Percentiles rank a stretch among this genome's conserved stretches.
Conservation (phyloP, 1,140 invertebrate genomes). For the Augochlora pura region DNA sequence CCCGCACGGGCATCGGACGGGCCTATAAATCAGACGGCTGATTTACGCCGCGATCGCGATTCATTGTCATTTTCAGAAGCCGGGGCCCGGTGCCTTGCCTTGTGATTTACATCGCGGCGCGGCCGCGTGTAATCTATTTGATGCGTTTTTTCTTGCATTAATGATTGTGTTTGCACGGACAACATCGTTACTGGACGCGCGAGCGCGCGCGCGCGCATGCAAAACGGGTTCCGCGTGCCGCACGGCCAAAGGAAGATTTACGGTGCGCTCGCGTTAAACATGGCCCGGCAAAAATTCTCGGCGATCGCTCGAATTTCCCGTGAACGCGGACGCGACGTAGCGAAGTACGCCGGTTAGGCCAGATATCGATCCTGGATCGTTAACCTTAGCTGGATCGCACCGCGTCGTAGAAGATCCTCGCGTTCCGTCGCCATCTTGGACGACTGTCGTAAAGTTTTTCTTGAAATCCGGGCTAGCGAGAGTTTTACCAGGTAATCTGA, state of each 20-base stretch:
- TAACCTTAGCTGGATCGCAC: not conserved
- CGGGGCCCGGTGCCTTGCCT: constrained; percentile 18
- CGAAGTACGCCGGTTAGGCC: constrained; percentile 20
- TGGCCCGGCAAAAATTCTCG: constrained; percentile 34
- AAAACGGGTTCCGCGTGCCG: constrained; percentile 42
- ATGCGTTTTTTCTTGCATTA: constrained; percentile 60
- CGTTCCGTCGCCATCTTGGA: too few relatives aligned
- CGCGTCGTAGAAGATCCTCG: not conserved
- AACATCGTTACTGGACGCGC: constrained; percentile 53
- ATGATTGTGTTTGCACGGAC: constrained; percentile 54
- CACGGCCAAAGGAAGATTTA: constrained; percentile 46
- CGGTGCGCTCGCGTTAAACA: constrained; percentile 30
- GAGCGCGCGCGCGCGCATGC: constrained; percentile 10
- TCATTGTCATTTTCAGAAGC: constrained; percentile 53
- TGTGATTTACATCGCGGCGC: constrained; percentile 53
- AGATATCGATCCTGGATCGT: constrained; percentile 43
- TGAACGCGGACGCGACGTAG: constrained; percentile 2
- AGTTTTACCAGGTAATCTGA: too few relatives aligned
- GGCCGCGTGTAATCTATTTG: constrained; percentile 59
- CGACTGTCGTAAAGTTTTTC: too few relatives aligned
- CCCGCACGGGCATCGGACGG: not conserved
- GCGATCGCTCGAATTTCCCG: constrained; percentile 37
- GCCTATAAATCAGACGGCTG: constrained; percentile 25
- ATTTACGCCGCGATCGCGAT: constrained; percentile 33
- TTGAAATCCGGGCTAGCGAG: not conserved